phyloP scores from a whole-genome alignment of 1,140 invertebrate genomes.

The Euborellia annulipes region DNA sequence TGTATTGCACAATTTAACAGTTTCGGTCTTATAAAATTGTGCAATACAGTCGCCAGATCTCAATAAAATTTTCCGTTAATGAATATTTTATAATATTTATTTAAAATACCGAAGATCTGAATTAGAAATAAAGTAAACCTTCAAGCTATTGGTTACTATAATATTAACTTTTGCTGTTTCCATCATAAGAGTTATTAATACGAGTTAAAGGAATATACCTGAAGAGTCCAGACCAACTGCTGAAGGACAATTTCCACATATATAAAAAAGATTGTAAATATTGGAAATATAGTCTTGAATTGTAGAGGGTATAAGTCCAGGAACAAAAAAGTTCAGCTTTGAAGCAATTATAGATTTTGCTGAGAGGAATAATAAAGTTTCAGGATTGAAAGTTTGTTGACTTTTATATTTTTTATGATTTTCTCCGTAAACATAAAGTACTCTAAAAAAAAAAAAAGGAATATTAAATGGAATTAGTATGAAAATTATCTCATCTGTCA shows the following conservation, averaged over 20 bases:
- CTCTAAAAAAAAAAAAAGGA: background rate
- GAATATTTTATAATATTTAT: too few species aligned
- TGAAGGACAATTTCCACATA: slow-evolving; percentile 27
- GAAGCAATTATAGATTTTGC: slow-evolving; percentile 27
- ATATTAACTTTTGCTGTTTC: too few species aligned
- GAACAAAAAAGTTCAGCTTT: slow-evolving; percentile 27
- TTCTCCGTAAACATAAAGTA: slow-evolving; percentile 4
- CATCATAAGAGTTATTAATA: too few species aligned
- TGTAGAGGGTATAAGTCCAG: slow-evolving; percentile 20
- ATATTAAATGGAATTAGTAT: too few species aligned
- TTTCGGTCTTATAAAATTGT: too few species aligned
- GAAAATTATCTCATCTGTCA: too few species aligned
- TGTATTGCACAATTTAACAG: too few species aligned
- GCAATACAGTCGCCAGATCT: too few species aligned
- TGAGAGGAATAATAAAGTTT: slow-evolving; percentile 25
- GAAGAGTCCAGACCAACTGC: slow-evolving; percentile 20
- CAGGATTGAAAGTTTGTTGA: slow-evolving; percentile 11
- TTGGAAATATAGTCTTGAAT: slow-evolving; percentile 29
- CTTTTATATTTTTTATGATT: background rate
- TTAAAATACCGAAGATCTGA: too few species aligned
- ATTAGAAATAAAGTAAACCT: too few species aligned
- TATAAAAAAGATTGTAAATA: slow-evolving; percentile 27
- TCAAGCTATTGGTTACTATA: too few species aligned
- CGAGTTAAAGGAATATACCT: slow-evolving; percentile 9
- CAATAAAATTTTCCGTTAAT: too few species aligned